Base-by-base conservation (phyloP, 2,888 invertebrate species). In the Venustoraphidia nigricollis region DNA sequence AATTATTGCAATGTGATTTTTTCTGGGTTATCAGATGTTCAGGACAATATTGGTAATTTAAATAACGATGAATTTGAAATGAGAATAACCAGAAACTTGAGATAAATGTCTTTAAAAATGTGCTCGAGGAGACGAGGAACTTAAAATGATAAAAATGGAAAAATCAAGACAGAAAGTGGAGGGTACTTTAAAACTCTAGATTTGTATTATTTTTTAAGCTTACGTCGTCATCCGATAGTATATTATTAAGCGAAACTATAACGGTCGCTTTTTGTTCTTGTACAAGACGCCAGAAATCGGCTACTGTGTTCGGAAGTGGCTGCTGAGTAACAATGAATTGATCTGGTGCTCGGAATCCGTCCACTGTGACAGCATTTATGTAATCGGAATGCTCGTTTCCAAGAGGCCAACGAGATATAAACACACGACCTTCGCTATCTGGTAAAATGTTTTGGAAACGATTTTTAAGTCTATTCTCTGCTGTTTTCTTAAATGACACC, bases 201-300 rank as follows among this genome's bases (percentile, higher is more conserved):
- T 9, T 39, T 39, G 2, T 13, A 8, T 39, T 8, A 39, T 39
- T 39, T 39, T 38, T 38, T 38, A 38, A 40, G 50, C 56, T 53
- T 56, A 68, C 69, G 41, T 60, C 44, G 51, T 70, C 64, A 3
- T 59, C 53, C 11, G 54, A 45, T 52, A 66, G 57, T 8, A 66
- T 59, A n/a, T 59, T 59, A 50, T 71, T 68, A 9, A 71, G 52
- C 38, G 65, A 62, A 2, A 71, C 55, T 34, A 71, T 61, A 1
- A 66, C 57, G 42, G 60, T 58, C n/a, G 64, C 57, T 46, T 64
- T 59, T 36, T 63, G 58, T 47, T 70, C 67, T 2, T 59, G 55
- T 0, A 70, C 55, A 58, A 71, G 57, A 52, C 69, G 60, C 71
- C 71, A 71, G 51, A 71, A 71, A 56, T 70, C 70, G 8, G 58